phyloP scores from a whole-genome alignment of 2,113 vertebrate genomes.

The Pelobates fuscus region DNA sequence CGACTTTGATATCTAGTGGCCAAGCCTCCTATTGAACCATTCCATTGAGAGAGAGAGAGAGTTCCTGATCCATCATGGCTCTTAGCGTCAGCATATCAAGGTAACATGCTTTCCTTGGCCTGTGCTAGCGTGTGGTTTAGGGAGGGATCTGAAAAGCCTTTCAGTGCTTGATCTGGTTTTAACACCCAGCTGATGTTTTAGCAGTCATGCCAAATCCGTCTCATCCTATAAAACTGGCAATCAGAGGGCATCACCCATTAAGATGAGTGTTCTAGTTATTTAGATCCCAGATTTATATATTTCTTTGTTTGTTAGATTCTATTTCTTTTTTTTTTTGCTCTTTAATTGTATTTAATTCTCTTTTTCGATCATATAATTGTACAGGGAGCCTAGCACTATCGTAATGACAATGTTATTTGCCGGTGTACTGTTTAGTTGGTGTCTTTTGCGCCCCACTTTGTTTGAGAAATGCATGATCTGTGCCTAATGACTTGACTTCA shows the following conservation, averaged over 20 bases:
- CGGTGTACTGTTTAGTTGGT: background rate
- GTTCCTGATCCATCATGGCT: slow-evolving; percentile 28
- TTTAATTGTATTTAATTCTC: too few species aligned
- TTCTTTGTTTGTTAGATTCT: too few species aligned
- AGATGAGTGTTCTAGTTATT: too few species aligned
- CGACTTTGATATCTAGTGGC: background rate
- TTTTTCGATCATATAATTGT: too few species aligned
- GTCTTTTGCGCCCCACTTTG: background rate
- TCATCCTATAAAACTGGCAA: too few species aligned
- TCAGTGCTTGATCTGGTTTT: background rate
- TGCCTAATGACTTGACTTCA: slow-evolving; percentile 3
- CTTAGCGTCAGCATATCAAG: slow-evolving; percentile 20
- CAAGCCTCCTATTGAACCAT: slow-evolving; percentile 1
- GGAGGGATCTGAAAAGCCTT: background rate
- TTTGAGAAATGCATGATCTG: background rate
- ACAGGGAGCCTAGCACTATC: too few species aligned
- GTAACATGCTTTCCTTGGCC: slow-evolving; percentile 16
- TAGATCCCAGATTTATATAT: too few species aligned
- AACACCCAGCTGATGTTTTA: too few species aligned
- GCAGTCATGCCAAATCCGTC: too few species aligned
- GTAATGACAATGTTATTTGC: too few species aligned
- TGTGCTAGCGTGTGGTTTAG: background rate
- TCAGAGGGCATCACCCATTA: too few species aligned
- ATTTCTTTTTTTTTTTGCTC: too few species aligned
- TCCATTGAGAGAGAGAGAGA: slow-evolving; percentile 13